Conservation (phyloP, 2,113 vertebrate genomes). For the Cygnus buccinator region DNA sequence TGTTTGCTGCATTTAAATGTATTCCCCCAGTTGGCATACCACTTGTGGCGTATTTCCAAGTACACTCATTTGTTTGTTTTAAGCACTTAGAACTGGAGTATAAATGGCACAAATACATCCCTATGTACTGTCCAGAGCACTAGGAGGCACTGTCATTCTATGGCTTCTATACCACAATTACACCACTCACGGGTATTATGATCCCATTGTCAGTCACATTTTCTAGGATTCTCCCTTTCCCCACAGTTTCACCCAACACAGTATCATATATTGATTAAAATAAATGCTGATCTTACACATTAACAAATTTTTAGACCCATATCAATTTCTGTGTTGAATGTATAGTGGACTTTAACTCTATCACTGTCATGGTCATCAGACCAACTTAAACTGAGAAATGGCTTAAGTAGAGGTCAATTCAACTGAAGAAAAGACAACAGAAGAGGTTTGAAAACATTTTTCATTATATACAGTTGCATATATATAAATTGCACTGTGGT, state of each 20-base stretch:
- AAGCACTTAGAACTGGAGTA: not conserved
- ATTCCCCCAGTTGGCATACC: not conserved
- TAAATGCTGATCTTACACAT: not conserved
- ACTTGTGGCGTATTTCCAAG: not conserved
- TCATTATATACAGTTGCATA: not conserved
- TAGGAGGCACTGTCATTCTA: constrained; percentile 55
- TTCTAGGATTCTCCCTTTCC: not conserved
- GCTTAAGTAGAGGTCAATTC: not conserved
- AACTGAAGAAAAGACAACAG: not conserved
- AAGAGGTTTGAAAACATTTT: not conserved
- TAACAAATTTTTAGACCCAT: not conserved
- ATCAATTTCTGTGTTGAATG: not conserved
- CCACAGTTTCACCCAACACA: not conserved
- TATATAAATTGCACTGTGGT: not conserved
- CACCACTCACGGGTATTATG: not conserved
- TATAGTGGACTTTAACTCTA: not conserved
- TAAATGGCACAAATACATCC: not conserved
- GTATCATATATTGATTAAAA: not conserved
- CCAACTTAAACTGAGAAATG: not conserved
- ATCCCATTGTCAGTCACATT: not conserved
- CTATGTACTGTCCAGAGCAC: not conserved
- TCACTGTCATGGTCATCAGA: not conserved
- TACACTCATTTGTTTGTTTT: not conserved
- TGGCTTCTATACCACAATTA: not conserved
- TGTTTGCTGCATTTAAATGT: not conserved